phyloP scores from a whole-genome alignment of 2,113 vertebrate genomes.

The Salvelinus fontinalis region DNA sequence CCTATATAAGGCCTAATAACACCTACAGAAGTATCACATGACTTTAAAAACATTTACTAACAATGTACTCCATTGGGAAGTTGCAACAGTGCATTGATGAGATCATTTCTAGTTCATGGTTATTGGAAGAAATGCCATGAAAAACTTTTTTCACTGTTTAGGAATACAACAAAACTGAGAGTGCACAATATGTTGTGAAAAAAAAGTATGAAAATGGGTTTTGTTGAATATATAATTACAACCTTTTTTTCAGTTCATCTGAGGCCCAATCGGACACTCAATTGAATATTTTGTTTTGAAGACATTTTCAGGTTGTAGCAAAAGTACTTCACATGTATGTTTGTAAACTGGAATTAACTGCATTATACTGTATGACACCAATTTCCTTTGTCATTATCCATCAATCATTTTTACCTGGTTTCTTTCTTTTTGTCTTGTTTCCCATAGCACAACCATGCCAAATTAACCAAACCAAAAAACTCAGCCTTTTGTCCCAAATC shows the following conservation, averaged over 20 bases:
- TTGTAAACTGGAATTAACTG: conserved; percentile 25
- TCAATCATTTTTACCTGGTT: conserved; percentile 43
- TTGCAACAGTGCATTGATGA: background rate
- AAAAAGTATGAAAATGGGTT: background rate
- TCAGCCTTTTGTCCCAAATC: conserved; percentile 84
- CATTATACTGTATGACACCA: conserved; percentile 38
- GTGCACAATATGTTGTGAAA: background rate
- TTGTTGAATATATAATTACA: background rate
- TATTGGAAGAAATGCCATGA: background rate
- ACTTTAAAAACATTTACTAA: background rate
- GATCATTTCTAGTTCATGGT: background rate
- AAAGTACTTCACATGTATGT: background rate
- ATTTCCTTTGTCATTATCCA: conserved; percentile 37
- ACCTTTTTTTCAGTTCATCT: conserved; percentile 22
- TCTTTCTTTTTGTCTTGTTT: conserved; percentile 48
- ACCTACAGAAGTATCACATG: background rate
- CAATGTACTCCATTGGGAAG: conserved; percentile 4
- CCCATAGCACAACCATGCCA: conserved; percentile 78
- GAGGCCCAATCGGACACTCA: background rate
- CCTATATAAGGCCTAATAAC: background rate
- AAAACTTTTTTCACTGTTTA: background rate
- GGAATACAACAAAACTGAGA: background rate
- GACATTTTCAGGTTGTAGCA: conserved; percentile 10
- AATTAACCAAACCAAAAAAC: conserved; percentile 76
- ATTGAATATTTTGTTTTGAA: background rate